These are phyloP conservation scores for Odontophorus gujanensis DNA, from an alignment of 2,113 vertebrate species.

Conservation along the genomic window DNA sequence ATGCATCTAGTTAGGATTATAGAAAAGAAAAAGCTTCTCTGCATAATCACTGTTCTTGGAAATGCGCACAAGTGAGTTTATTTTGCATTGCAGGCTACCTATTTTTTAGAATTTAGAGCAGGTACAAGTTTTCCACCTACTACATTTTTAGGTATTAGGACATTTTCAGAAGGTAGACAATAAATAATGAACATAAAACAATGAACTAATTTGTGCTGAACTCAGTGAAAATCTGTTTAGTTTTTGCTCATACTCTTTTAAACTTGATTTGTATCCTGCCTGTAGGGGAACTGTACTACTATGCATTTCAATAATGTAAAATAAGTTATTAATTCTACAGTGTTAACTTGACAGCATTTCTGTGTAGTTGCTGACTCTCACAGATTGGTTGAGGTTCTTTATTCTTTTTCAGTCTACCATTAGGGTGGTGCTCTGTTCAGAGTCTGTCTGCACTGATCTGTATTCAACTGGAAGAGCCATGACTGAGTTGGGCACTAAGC, in stretches of 20 bases:
- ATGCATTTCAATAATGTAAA: slow-evolving; percentile 32
- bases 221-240: background rate
- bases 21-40: background rate
- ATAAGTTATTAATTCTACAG: slow-evolving; percentile 19
- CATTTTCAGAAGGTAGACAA: background rate
- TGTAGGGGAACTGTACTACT: background rate
- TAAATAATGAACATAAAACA: background rate
- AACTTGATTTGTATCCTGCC: slow-evolving; percentile 19
- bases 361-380: background rate
- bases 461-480: background rate
- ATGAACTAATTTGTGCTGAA: background rate
- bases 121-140: background rate
- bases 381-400: background rate
- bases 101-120: background rate
- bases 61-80: background rate
- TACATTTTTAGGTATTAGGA: background rate
- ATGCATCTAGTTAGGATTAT: background rate
- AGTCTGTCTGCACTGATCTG: background rate
- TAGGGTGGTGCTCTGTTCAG: background rate
- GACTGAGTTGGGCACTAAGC: background rate
- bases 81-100: background rate
- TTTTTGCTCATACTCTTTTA: slow-evolving; percentile 19
- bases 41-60: background rate
- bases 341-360: slow-evolving; percentile 7
- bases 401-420: background rate